phyloP scores from a whole-genome alignment of 2,888 invertebrate species.

The Drosophila borealis region DNA sequence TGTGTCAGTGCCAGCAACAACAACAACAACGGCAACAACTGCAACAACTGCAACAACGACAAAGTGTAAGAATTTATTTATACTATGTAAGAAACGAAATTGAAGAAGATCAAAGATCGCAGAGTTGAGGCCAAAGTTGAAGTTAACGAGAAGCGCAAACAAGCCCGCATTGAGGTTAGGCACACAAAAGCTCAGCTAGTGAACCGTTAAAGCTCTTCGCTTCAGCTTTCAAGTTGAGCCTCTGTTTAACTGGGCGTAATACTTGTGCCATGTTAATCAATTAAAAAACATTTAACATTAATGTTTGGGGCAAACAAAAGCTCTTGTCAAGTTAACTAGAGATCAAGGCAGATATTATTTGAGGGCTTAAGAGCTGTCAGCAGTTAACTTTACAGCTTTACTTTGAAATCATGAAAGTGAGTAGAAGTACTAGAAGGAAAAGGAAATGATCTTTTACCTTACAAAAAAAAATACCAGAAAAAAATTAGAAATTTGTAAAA shows the following conservation, averaged over 20 bases:
- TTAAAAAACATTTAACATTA: not conserved
- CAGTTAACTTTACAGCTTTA: too few species aligned
- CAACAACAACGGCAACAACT: not conserved
- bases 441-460: too few species aligned
- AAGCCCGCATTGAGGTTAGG: conserved; percentile 17
- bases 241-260: conserved; percentile 5
- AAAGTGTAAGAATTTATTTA: conserved; percentile 23
- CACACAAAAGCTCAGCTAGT: conserved; percentile 5
- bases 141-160: conserved; percentile 6
- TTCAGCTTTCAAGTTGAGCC: conserved; percentile 4
- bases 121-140: not conserved
- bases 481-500: too few species aligned
- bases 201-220: conserved; percentile 27
- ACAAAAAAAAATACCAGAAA: too few species aligned
- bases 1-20: conserved; percentile 39
- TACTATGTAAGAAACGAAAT: not conserved
- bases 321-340: too few species aligned
- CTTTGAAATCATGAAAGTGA: too few species aligned
- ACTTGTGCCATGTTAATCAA: not conserved
- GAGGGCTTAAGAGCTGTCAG: too few species aligned
- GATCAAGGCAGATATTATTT: too few species aligned
- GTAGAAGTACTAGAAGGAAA: too few species aligned
- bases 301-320: not conserved
- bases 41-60: not conserved
- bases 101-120: conserved; percentile 10